Evolutionary conservation across 2,888 invertebrate species (phyloP).

Genomic region (Crossocerus cetratus): DNA sequence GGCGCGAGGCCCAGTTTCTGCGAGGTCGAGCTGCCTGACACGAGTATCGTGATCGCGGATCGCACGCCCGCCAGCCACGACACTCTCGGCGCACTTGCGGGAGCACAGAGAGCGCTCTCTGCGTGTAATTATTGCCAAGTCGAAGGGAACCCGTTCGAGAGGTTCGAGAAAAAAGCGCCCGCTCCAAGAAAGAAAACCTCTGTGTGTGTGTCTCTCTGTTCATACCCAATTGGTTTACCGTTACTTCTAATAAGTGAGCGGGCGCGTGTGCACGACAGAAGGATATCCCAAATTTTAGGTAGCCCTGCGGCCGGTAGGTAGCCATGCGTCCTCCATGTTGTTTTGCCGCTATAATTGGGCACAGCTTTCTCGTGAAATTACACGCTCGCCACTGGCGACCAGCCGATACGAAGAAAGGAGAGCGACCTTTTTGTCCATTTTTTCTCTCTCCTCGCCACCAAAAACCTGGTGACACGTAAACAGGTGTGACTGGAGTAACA

Average conservation of each 20-base stretch:
- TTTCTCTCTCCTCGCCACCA: not conserved
- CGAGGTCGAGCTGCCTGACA: slow-evolving; percentile 46
- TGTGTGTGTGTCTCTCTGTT: slow-evolving; percentile 6
- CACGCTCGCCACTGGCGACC: not conserved
- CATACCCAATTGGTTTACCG: slow-evolving; percentile 8
- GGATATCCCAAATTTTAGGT: not conserved
- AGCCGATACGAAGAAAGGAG: not conserved
- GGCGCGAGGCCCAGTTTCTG: slow-evolving; percentile 53
- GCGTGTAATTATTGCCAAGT: not conserved
- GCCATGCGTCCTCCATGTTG: slow-evolving; percentile 8
- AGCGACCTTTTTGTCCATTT: not conserved
- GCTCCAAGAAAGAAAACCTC: not conserved
- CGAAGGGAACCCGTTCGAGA: not conserved
- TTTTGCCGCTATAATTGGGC: not conserved
- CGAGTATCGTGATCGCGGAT: slow-evolving; percentile 58
- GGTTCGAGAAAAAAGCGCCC: slow-evolving; percentile 16
- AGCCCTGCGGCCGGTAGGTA: not conserved
- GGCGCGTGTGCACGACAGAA: not conserved
- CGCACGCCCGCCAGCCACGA: slow-evolving; percentile 46
- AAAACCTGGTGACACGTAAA: not conserved
- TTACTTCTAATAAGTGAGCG: not conserved
- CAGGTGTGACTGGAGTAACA: not conserved
- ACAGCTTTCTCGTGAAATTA: slow-evolving; percentile 1
- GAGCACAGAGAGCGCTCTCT: not conserved
- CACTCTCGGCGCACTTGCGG: not conserved